phyloP scores from a whole-genome alignment of 2,113 vertebrate species.

The Hemichromis elongatus region DNA sequence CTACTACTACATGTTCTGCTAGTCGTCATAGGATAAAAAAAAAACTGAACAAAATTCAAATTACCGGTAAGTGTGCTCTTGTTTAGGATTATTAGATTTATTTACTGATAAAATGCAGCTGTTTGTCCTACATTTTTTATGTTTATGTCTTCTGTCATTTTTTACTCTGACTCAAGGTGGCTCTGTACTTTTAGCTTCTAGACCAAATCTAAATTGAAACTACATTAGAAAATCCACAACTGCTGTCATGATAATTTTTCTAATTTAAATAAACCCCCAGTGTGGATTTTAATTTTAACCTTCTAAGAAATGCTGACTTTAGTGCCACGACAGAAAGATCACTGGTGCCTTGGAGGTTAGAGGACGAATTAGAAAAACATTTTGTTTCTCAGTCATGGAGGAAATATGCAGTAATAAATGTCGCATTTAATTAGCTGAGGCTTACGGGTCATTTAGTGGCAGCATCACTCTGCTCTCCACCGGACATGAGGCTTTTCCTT shows the following conservation, averaged over 20 bases:
- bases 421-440: not conserved
- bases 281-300: not conserved
- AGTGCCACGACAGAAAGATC: not conserved
- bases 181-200: not conserved
- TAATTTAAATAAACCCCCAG: not conserved
- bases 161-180: not conserved
- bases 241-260: not conserved
- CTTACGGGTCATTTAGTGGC: conserved; percentile 18
- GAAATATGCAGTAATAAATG: conserved; percentile 1
- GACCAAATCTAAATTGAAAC: not conserved
- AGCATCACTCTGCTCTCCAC: not conserved
- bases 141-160: not conserved
- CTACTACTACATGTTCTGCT: not conserved
- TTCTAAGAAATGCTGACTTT: not conserved
- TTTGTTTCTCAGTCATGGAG: not conserved
- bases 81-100: not conserved
- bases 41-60: not conserved
- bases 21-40: not conserved
- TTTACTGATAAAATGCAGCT: not conserved
- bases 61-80: not conserved
- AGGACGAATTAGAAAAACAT: not conserved
- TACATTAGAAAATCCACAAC: not conserved
- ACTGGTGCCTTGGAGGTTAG: not conserved
- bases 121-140: not conserved
- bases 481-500: not conserved